A percentile compares a stretch with the other conserved stretches of the same genome.
These are phyloP conservation scores for Enteromius radiatus DNA, from an alignment of 2,797 vertebrate genomes.

Conservation along the genomic window DNA sequence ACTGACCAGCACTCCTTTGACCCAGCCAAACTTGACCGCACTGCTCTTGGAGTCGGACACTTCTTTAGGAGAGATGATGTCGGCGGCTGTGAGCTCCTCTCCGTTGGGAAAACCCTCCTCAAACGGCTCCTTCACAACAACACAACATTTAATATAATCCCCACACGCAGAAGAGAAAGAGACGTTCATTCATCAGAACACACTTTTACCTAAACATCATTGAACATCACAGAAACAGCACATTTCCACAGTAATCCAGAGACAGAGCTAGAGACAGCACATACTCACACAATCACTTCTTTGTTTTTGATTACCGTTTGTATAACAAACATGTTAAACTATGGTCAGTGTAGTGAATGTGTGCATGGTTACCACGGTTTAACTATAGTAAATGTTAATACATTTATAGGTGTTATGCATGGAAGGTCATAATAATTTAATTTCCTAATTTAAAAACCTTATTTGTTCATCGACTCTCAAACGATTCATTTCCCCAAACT, in stretches of 20 bases:
- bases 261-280: no score
- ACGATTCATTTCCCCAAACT: no score
- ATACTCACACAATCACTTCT: no score
- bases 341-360: no score
- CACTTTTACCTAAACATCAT: not conserved
- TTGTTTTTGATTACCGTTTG: no score
- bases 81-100: constrained; percentile 87
- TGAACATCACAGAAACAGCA: not conserved
- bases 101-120: constrained; percentile 91
- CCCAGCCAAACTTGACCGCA: constrained; percentile 93
- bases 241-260: not conserved
- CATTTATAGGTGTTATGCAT: no score
- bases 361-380: no score
- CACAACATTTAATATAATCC: not conserved
- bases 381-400: no score
- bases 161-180: not conserved
- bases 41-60: constrained; percentile 86
- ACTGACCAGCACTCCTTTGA: constrained; percentile 96
- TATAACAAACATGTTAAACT: no score
- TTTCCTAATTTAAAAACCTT: no score
- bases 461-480: no score
- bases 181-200: not conserved
- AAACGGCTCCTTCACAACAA: constrained; percentile 85
- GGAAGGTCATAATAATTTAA: no score
- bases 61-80: constrained; percentile 82